These are phyloP conservation scores for Saccostrea echinata DNA, from an alignment of 1,140 invertebrate genomes.

Conservation along the genomic window DNA sequence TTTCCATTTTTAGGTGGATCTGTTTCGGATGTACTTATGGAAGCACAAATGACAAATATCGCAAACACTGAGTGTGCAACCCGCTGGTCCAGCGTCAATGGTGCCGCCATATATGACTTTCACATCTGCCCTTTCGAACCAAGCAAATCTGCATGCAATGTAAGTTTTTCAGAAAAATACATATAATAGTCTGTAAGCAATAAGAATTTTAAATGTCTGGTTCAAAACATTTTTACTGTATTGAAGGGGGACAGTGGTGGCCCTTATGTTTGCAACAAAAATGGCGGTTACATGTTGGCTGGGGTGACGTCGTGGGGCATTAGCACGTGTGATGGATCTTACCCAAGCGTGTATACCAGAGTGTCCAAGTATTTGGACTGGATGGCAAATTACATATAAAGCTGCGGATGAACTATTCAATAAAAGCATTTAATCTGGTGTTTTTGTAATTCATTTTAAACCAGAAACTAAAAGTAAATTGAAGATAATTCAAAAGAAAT, in stretches of 20 bases:
- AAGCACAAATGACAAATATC: conserved; percentile 59
- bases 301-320: not conserved
- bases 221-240: not conserved
- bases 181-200: too few relatives aligned
- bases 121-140: conserved; percentile 62
- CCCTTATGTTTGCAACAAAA: conserved; percentile 82
- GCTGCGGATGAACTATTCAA: too few relatives aligned
- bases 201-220: too few relatives aligned
- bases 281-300: conserved; percentile 79
- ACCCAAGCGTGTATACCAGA: not conserved
- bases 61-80: conserved; percentile 54
- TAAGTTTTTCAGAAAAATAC: conserved; percentile 39
- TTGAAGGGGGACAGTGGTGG: conserved; percentile 71
- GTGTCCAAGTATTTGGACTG: not conserved
- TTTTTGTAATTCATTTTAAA: too few relatives aligned
- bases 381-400: not conserved
- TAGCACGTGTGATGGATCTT: not conserved
- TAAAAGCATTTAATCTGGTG: too few relatives aligned
- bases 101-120: conserved; percentile 50
- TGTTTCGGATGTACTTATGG: conserved; percentile 47
- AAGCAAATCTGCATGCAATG: conserved; percentile 56
- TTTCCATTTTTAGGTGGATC: not conserved
- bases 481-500: too few relatives aligned
- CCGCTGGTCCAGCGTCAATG: conserved; percentile 46
- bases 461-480: too few relatives aligned